Evolutionary conservation across 2,888 invertebrate genomes (phyloP).

Genomic region (Lochmaea crataegi): DNA sequence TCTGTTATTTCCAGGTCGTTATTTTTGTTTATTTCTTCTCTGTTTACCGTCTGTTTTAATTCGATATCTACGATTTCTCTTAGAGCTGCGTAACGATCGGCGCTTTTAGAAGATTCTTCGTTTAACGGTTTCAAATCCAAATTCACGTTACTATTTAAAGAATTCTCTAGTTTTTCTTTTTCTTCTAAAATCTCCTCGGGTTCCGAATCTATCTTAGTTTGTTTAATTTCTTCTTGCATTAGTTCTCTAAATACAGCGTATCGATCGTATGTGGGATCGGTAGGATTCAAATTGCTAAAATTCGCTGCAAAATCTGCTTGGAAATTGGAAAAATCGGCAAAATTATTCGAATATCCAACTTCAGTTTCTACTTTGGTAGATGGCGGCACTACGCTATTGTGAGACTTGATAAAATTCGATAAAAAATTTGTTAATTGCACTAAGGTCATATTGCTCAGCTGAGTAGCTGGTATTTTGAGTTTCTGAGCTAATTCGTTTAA

Average conservation of each 20-base stretch:
- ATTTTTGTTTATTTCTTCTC: constrained; percentile 65
- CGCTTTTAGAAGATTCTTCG: constrained; percentile 44
- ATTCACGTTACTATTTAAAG: constrained; percentile 44
- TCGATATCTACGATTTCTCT: constrained; percentile 77
- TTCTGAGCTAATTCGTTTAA: constrained; percentile 83
- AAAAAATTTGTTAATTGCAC: constrained; percentile 87
- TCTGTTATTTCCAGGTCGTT: constrained; percentile 66
- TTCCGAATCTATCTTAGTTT: constrained; percentile 64
- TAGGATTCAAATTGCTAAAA: constrained; percentile 70
- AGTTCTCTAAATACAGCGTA: constrained; percentile 90
- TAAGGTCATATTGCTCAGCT: constrained; percentile 86
- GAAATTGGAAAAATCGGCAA: constrained; percentile 69
- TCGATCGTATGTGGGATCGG: constrained; percentile 72
- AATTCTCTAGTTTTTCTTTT: constrained; percentile 45
- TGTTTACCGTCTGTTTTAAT: constrained; percentile 60
- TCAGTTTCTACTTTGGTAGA: constrained; percentile 14
- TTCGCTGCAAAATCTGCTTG: constrained; percentile 76
- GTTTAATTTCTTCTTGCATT: constrained; percentile 80
- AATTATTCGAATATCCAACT: constrained; percentile 16
- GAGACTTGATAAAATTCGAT: constrained; percentile 69
- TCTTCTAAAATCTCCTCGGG: constrained; percentile 57
- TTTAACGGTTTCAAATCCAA: constrained; percentile 45
- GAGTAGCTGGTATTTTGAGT: constrained; percentile 80
- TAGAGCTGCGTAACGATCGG: constrained; percentile 79
- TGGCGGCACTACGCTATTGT: constrained; percentile 47